A percentile compares a stretch with the other conserved stretches of the same genome.
These are phyloP conservation scores for Hozukius guyotensis DNA, from an alignment of 2,797 vertebrate genomes.

Conservation along the genomic window DNA sequence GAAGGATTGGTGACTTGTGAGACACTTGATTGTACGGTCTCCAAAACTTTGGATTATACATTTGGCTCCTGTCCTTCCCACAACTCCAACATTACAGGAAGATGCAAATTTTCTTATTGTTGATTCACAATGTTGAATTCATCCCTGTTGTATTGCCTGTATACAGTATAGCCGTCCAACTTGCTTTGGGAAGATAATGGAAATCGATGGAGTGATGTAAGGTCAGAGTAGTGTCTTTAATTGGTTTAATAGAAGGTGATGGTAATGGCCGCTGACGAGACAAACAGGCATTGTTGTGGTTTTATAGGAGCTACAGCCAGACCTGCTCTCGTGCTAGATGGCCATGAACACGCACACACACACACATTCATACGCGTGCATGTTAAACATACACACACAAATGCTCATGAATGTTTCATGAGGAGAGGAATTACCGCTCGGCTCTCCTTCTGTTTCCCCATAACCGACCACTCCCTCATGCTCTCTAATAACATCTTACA, in stretches of 20 bases:
- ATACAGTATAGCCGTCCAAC: constrained; percentile 13
- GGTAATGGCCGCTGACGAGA: constrained; percentile 15
- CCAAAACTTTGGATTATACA: background rate
- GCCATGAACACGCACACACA: background rate
- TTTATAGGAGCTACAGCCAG: constrained; percentile 7
- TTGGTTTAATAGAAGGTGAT: constrained; percentile 10
- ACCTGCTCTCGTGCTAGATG: background rate
- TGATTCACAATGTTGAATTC: constrained; percentile 1
- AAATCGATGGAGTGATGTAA: constrained; percentile 39
- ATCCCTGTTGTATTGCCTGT: constrained; percentile 1
- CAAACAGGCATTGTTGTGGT: constrained; percentile 38
- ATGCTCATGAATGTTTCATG: constrained; percentile 67
- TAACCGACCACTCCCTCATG: constrained; percentile 44
- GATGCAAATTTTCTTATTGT: background rate
- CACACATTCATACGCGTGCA: background rate
- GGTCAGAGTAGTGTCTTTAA: background rate
- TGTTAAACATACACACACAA: background rate
- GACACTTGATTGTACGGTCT: too few species aligned
- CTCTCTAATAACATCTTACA: constrained; percentile 45
- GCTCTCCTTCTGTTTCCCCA: constrained; percentile 56
- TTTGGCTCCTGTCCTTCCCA: background rate
- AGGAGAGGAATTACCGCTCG: constrained; percentile 51
- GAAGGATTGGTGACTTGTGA: background rate
- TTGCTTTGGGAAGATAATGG: constrained; percentile 26
- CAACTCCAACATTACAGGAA: background rate